Conservation (phyloP, 2,113 vertebrate species). For the Serinus canaria region DNA sequence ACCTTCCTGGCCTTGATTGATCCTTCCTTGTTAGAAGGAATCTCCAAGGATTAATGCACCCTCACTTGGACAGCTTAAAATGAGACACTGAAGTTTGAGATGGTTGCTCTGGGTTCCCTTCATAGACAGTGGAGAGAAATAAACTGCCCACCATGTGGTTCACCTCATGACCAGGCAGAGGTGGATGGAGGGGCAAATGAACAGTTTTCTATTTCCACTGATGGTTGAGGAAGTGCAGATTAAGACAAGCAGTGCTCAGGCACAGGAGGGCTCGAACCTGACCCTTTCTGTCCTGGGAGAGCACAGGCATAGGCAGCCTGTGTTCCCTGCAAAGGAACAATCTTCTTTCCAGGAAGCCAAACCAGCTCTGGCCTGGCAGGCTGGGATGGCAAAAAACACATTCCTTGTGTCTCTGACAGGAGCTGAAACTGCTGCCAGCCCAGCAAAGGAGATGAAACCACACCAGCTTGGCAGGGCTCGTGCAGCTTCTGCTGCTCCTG, state of each 20-base stretch:
- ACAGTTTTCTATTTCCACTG: background rate
- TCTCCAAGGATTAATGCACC: background rate
- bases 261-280: background rate
- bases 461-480: background rate
- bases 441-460: background rate
- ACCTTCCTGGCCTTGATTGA: background rate
- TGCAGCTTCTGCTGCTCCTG: background rate
- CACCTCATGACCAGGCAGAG: background rate
- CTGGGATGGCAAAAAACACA: background rate
- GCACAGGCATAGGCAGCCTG: background rate
- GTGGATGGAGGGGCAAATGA: background rate
- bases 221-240: background rate
- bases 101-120: background rate
- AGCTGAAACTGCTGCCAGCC: background rate
- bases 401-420: background rate
- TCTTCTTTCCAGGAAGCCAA: background rate
- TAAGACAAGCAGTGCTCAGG: background rate
- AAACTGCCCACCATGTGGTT: background rate
- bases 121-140: background rate
- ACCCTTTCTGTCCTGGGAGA: background rate
- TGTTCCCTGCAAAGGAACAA: background rate
- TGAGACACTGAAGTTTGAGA: background rate
- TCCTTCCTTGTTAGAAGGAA: background rate
- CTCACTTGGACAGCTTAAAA: background rate
- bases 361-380: background rate